A percentile compares a stretch with the other conserved stretches of the same genome.
These are phyloP conservation scores for Cassiopea xamachana DNA, from an alignment of 30 jellyfish, hydroid and myxozoan genomes.

Conservation along the genomic window DNA sequence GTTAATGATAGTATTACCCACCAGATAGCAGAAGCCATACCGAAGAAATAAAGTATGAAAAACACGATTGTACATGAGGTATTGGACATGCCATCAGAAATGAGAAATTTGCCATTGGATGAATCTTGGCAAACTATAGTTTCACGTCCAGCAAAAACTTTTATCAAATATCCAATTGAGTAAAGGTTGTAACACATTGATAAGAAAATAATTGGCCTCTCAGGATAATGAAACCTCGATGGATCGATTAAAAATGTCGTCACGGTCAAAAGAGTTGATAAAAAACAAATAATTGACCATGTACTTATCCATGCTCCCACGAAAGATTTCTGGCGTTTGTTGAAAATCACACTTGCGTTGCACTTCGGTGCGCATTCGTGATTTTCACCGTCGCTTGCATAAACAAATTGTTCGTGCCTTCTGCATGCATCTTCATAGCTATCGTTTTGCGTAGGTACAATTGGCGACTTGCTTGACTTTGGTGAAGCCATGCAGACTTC, in stretches of 20 bases:
- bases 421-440: slow-evolving; percentile 7
- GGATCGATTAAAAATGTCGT: slow-evolving; percentile 83
- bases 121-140: slow-evolving; percentile 69
- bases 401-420: slow-evolving; percentile 56
- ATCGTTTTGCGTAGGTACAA: background rate
- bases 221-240: slow-evolving; percentile 89
- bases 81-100: slow-evolving; percentile 82
- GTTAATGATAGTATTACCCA: slow-evolving; percentile 91
- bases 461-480: slow-evolving; percentile 3
- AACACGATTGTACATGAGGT: slow-evolving; percentile 84
- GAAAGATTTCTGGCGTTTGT: slow-evolving; percentile 65
- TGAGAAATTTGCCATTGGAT: slow-evolving; percentile 59
- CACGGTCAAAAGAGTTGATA: slow-evolving; percentile 88
- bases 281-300: slow-evolving; percentile 86
- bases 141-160: slow-evolving; percentile 87
- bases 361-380: slow-evolving; percentile 82
- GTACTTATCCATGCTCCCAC: slow-evolving; percentile 81
- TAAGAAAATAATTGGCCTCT: slow-evolving; percentile 87
- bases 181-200: slow-evolving; percentile 90
- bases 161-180: slow-evolving; percentile 80
- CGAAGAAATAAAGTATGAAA: slow-evolving; percentile 77
- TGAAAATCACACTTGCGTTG: slow-evolving; percentile 64
- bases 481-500: slow-evolving; percentile 78
- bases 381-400: slow-evolving; percentile 65
- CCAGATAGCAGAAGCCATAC: slow-evolving; percentile 98